Conservation (phyloP, 2,113 vertebrate species). For the Heteronetta atricapilla region DNA sequence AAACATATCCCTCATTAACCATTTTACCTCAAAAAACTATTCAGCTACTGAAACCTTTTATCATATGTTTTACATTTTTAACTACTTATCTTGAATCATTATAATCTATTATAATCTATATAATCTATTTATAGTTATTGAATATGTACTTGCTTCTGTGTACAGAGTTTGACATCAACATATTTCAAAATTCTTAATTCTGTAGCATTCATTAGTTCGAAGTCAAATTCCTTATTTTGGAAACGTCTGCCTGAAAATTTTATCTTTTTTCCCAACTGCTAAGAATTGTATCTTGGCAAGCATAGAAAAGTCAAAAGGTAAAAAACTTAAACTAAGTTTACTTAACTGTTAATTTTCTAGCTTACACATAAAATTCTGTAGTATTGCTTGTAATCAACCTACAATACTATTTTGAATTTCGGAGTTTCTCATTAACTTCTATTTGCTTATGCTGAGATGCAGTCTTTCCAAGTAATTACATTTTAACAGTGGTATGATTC, state of each 20-base stretch:
- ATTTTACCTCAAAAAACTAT: background rate
- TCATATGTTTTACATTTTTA: background rate
- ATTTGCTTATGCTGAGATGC: background rate
- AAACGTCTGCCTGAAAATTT: background rate
- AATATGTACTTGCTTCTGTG: background rate
- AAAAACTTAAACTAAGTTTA: background rate
- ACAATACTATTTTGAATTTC: background rate
- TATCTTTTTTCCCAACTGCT: background rate
- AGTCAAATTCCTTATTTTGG: background rate
- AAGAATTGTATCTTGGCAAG: background rate
- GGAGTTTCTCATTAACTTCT: background rate
- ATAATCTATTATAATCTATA: too few species aligned
- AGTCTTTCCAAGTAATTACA: background rate
- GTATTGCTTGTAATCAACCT: background rate
- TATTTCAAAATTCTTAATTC: background rate
- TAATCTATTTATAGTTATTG: background rate
- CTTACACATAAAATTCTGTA: background rate
- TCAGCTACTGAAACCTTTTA: background rate
- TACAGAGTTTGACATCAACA: background rate
- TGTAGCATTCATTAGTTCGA: background rate
- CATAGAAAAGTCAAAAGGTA: background rate
- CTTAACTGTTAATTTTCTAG: background rate
- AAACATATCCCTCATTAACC: background rate
- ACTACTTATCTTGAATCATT: background rate
- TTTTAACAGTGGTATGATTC: background rate